These are phyloP conservation scores for Imbricaverruca yamaguchii DNA, from an alignment of 2,888 invertebrate species.

Conservation along the genomic window DNA sequence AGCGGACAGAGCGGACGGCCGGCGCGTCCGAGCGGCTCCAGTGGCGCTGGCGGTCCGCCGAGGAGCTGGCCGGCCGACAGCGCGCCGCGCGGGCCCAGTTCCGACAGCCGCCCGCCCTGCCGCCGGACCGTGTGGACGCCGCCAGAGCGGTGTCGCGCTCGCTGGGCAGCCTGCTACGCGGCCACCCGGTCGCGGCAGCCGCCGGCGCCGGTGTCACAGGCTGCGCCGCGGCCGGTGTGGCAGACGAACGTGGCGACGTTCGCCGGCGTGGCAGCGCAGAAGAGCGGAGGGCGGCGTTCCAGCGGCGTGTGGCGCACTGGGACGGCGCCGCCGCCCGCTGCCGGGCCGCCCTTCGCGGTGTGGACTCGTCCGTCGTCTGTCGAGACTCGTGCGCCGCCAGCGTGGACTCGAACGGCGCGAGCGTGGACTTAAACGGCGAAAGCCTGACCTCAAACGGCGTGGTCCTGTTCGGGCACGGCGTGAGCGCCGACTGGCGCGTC, in stretches of 20 bases:
- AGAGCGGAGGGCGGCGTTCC: neutral
- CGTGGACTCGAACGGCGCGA: neutral
- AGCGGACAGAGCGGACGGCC: constrained; percentile 45
- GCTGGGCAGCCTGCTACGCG: neutral
- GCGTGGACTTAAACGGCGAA: neutral
- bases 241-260: neutral
- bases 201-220: neutral
- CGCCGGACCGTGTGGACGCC: neutral
- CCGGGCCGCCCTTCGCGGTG: too few relatives aligned
- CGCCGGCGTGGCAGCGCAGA: neutral
- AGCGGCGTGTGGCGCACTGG: neutral
- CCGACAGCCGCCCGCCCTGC: neutral
- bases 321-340: neutral
- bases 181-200: too few relatives aligned
- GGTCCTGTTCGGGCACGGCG: neutral
- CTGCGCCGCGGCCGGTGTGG: neutral
- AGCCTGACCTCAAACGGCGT: neutral
- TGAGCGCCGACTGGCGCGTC: neutral
- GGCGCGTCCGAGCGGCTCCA: neutral
- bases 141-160: neutral
- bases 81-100: neutral
- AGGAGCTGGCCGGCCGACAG: neutral
- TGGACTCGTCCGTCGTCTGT: too few relatives aligned
- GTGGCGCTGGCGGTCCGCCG: neutral
- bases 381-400: too few relatives aligned